Conservation (phyloP, 1,140 invertebrate genomes). For the Drosophila parvula region DNA sequence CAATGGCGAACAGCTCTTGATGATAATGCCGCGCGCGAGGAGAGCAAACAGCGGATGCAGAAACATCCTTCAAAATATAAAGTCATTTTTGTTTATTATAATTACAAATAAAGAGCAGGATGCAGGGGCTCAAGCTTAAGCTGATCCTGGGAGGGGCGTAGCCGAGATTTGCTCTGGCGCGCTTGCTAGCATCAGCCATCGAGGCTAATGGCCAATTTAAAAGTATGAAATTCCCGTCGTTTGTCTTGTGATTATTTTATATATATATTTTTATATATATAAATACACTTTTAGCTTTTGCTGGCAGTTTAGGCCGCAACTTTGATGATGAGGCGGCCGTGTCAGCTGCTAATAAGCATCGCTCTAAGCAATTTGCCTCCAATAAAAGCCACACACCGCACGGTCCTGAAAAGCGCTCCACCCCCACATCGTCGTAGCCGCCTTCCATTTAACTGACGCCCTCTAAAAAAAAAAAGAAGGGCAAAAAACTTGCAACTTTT, state of each 20-base stretch:
- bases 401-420: background rate
- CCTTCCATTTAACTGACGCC: slow-evolving; percentile 3
- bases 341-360: slow-evolving; percentile 82
- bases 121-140: slow-evolving; percentile 37
- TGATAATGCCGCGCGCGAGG: slow-evolving; percentile 29
- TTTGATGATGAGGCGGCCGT: slow-evolving; percentile 68
- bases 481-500: slow-evolving; percentile 78
- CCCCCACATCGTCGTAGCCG: background rate
- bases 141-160: slow-evolving; percentile 3
- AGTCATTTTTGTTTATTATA: slow-evolving; percentile 64
- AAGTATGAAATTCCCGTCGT: slow-evolving; percentile 69
- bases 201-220: slow-evolving; percentile 75
- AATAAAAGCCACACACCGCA: slow-evolving; percentile 77
- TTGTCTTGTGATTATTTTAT: slow-evolving; percentile 56
- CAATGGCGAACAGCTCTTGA: slow-evolving; percentile 21
- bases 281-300: slow-evolving; percentile 30
- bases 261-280: slow-evolving; percentile 17
- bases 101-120: slow-evolving; percentile 59
- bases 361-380: slow-evolving; percentile 66
- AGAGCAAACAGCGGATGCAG: slow-evolving; percentile 50
- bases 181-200: slow-evolving; percentile 5
- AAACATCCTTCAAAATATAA: slow-evolving; percentile 55
- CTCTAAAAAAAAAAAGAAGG: slow-evolving; percentile 38
- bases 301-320: slow-evolving; percentile 35
- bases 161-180: slow-evolving; percentile 19